A percentile compares a stretch with the other conserved stretches of the same genome.
phyloP scores from a whole-genome alignment of 2,888 invertebrate species.

The Drosophila mettleri region DNA sequence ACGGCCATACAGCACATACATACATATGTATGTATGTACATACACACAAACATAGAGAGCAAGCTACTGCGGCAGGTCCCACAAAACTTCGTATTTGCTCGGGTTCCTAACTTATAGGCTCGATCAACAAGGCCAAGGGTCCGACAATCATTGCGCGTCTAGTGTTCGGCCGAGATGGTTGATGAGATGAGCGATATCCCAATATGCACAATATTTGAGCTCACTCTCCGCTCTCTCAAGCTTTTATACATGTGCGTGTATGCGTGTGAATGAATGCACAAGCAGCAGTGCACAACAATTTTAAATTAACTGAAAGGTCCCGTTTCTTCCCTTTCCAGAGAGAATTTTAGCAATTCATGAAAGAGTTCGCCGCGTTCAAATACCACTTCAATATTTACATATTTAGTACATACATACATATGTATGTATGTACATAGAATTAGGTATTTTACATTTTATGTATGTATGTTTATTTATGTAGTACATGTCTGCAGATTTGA shows the following conservation, averaged over 20 bases:
- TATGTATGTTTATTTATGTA: no score
- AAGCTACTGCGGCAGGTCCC: background rate
- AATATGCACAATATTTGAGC: background rate
- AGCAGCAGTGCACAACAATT: background rate
- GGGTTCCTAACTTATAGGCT: background rate
- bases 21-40: no score
- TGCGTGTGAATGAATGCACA: background rate
- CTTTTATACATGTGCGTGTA: background rate
- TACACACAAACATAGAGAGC: background rate
- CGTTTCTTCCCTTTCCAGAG: background rate
- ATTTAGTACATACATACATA: background rate
- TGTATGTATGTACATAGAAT: background rate
- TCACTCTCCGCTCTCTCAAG: background rate
- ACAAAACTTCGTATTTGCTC: background rate
- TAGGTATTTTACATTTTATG: no score
- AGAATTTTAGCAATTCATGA: background rate
- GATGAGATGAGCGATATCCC: background rate
- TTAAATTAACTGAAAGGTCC: background rate
- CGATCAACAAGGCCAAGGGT: background rate
- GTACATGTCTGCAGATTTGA: background rate
- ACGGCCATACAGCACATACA: slow-evolving; percentile 10
- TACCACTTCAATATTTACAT: background rate
- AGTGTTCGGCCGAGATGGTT: background rate
- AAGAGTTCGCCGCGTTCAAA: background rate
- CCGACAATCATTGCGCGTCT: background rate